Conservation (phyloP, 2,113 vertebrate species). For the human region DNA sequence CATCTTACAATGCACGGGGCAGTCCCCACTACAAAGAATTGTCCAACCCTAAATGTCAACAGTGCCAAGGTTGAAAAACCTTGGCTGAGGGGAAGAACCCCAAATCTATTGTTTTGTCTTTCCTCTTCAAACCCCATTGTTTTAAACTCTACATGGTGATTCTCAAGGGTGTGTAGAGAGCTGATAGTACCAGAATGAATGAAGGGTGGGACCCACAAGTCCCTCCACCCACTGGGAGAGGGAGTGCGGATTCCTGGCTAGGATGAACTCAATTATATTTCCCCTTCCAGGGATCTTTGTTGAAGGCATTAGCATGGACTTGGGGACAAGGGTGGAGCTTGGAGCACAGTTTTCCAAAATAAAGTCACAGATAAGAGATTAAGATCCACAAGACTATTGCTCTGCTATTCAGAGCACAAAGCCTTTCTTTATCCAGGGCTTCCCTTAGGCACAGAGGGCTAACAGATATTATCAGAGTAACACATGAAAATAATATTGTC, state of each 20-base stretch:
- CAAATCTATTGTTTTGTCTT: not conserved
- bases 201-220: not conserved
- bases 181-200: constrained; percentile 38
- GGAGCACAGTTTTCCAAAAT: constrained; percentile 61
- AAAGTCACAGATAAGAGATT: constrained; percentile 58
- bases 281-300: constrained; percentile 38
- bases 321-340: constrained; percentile 7
- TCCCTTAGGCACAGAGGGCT: not conserved
- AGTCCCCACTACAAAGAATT: not conserved
- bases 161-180: constrained; percentile 6
- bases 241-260: not conserved
- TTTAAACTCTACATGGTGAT: not conserved
- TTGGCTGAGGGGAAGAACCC: not conserved
- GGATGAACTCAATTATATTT: not conserved
- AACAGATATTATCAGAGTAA: not conserved
- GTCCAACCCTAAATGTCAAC: not conserved
- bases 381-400: not conserved
- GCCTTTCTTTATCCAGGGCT: not conserved
- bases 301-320: not conserved
- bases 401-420: not conserved
- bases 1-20: not conserved
- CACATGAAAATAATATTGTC: not conserved
- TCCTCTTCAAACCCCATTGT: constrained; percentile 29
- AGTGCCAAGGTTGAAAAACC: not conserved
- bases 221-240: not conserved